Percentiles rank a stretch among this genome's conserved stretches.
Conservation (phyloP, 2,888 invertebrate species). For the Thymelicus sylvestris region DNA sequence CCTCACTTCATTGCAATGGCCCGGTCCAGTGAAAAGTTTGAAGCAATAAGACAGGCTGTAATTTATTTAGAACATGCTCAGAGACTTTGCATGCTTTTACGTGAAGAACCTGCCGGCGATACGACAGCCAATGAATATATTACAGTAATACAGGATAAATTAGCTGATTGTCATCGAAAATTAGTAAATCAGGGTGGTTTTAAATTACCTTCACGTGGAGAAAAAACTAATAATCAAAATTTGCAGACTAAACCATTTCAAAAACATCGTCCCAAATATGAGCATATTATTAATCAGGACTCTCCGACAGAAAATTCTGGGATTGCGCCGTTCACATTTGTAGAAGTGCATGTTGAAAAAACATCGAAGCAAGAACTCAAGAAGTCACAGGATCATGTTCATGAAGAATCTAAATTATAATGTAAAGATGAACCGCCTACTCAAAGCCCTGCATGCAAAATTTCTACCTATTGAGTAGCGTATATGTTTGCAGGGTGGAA, state of each 20-base stretch:
- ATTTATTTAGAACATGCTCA: slow-evolving; percentile 89
- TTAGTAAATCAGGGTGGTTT: slow-evolving; percentile 70
- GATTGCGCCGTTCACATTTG: slow-evolving; percentile 67
- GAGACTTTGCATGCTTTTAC: slow-evolving; percentile 86
- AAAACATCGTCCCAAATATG: slow-evolving; percentile 64
- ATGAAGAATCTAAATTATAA: slow-evolving; percentile 75
- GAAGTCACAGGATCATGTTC: slow-evolving; percentile 54
- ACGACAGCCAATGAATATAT: slow-evolving; percentile 82
- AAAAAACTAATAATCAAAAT: slow-evolving; percentile 57
- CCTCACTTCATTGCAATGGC: slow-evolving; percentile 90
- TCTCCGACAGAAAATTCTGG: slow-evolving; percentile 64
- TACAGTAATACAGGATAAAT: slow-evolving; percentile 81
- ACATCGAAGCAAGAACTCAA: slow-evolving; percentile 49
- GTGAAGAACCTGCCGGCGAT: slow-evolving; percentile 83
- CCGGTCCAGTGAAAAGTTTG: slow-evolving; percentile 85
- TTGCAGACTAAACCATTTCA: slow-evolving; percentile 51
- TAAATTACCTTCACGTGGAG: slow-evolving; percentile 68
- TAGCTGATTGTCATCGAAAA: slow-evolving; percentile 76
- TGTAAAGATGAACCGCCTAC: slow-evolving; percentile 3
- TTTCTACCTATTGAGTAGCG: background rate
- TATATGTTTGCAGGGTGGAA: background rate
- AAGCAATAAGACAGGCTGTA: slow-evolving; percentile 85
- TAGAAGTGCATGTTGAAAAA: slow-evolving; percentile 67
- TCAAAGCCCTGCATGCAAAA: slow-evolving; percentile 8
- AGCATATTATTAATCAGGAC: slow-evolving; percentile 64